A percentile compares a stretch with the other conserved stretches of the same genome.
phyloP scores from a whole-genome alignment of 2,888 invertebrate species.

The Mallateleia sp. region DNA sequence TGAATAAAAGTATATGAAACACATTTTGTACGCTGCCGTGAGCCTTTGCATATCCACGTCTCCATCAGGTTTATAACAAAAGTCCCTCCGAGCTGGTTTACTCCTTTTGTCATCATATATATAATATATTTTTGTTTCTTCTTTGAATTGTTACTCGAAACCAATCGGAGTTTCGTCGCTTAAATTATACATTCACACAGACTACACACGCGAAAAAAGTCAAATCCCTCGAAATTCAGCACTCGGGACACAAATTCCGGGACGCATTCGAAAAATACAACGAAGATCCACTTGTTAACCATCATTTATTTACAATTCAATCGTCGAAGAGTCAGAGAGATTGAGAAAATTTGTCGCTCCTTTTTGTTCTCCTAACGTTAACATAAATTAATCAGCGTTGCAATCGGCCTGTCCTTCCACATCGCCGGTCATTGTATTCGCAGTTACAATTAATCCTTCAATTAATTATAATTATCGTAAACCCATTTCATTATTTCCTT shows the following conservation, averaged over 20 bases:
- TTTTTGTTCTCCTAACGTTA: constrained; percentile 32
- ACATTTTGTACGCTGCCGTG: constrained; percentile 81
- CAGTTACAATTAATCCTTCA: background rate
- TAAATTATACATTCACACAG: constrained; percentile 68
- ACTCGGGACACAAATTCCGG: constrained; percentile 56
- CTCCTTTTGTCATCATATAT: constrained; percentile 46
- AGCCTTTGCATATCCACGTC: constrained; percentile 80
- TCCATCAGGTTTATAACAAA: constrained; percentile 71
- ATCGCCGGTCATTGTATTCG: constrained; percentile 4
- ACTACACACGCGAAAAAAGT: constrained; percentile 55
- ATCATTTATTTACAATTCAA: constrained; percentile 61
- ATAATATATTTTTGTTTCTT: constrained; percentile 46
- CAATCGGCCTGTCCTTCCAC: background rate
- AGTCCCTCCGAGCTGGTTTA: constrained; percentile 65
- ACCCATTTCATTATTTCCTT: constrained; percentile 22
- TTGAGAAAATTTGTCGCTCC: constrained; percentile 22
- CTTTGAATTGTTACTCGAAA: constrained; percentile 45
- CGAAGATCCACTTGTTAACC: constrained; percentile 58
- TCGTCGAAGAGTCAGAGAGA: constrained; percentile 47
- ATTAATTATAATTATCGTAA: constrained; percentile 29
- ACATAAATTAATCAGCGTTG: constrained; percentile 36
- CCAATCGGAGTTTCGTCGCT: constrained; percentile 69
- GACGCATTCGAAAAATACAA: constrained; percentile 67
- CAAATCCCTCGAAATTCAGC: constrained; percentile 58
- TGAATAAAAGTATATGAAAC: constrained; percentile 79